A percentile compares a stretch with the other conserved stretches of the same genome.
Conservation (phyloP, 1,140 invertebrate genomes). For the Procambarus virginalis region DNA sequence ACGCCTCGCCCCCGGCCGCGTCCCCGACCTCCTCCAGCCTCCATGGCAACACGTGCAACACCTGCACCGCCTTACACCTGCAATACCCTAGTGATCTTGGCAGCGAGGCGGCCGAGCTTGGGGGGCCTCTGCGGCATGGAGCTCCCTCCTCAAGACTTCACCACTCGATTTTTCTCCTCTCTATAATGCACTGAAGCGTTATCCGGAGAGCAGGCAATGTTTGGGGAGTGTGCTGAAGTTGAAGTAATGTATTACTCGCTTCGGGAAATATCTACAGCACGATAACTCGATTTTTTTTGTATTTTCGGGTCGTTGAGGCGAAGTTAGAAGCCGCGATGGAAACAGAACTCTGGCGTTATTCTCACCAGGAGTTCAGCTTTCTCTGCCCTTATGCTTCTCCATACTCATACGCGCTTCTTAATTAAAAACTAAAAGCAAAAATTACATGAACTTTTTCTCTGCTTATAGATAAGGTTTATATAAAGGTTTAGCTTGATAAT, state of each 20-base stretch:
- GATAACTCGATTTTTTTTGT: too few species aligned
- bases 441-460: too few species aligned
- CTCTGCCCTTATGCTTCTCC: neutral
- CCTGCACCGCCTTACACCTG: too few species aligned
- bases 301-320: neutral
- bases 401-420: too few species aligned
- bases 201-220: too few species aligned
- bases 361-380: slow-evolving; percentile 14
- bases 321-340: neutral
- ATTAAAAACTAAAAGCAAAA: too few species aligned
- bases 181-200: too few species aligned
- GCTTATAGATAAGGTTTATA: too few species aligned
- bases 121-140: neutral
- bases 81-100: too few species aligned
- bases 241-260: neutral
- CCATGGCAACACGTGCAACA: neutral
- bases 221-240: neutral
- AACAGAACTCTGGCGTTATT: neutral
- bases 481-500: neutral
- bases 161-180: neutral
- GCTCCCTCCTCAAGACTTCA: neutral
- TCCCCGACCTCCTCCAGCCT: neutral
- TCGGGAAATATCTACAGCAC: neutral
- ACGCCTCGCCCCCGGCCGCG: neutral
- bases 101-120: too few species aligned